Conservation (phyloP, 1,140 invertebrate species). For the Diploscapter pachys region DNA sequence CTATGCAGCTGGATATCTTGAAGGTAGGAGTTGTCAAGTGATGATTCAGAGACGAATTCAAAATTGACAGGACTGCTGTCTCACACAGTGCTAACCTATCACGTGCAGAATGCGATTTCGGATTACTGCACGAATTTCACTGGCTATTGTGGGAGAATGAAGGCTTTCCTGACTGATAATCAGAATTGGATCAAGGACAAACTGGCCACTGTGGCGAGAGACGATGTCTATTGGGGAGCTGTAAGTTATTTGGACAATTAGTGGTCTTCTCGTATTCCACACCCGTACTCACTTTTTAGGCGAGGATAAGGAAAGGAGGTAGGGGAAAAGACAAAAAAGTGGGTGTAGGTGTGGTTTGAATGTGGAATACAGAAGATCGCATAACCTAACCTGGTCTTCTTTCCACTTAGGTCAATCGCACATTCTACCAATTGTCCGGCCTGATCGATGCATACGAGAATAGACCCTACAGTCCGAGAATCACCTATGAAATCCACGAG, state of each 20-base stretch:
- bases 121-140: conserved; percentile 55
- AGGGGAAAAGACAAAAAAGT: too few species aligned
- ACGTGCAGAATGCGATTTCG: conserved; percentile 42
- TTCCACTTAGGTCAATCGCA: conserved; percentile 60
- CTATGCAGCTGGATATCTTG: conserved; percentile 53
- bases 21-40: conserved; percentile 54
- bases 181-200: conserved; percentile 47
- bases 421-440: conserved; percentile 63
- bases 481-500: conserved; percentile 57
- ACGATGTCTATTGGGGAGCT: conserved; percentile 53
- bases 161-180: conserved; percentile 44
- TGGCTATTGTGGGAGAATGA: conserved; percentile 47
- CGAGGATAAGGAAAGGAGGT: too few species aligned
- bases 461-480: conserved; percentile 23
- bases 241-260: conserved; percentile 20
- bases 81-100: conserved; percentile 41
- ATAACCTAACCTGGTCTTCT: conserved; percentile 12
- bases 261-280: neutral
- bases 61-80: conserved; percentile 34
- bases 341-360: too few species aligned
- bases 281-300: too few species aligned
- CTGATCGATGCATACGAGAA: conserved; percentile 63
- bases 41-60: neutral
- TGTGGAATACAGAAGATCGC: neutral
- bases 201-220: conserved; percentile 42